phyloP scores from a whole-genome alignment of 2,113 vertebrate genomes.

The Ciconia maguari region DNA sequence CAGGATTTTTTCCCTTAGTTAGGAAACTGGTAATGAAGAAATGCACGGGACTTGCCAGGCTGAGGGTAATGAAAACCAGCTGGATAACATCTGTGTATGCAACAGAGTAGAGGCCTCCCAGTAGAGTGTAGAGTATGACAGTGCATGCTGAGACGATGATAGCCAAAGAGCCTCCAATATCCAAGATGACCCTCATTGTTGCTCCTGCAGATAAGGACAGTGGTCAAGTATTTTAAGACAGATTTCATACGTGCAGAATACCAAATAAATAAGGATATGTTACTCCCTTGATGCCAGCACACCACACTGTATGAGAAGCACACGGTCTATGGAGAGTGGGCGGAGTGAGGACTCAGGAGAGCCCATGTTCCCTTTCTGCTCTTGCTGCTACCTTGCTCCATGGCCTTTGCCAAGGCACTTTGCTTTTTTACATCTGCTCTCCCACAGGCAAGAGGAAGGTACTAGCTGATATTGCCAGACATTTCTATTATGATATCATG shows the following conservation, averaged over 20 bases:
- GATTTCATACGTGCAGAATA: background rate
- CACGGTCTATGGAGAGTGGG: fast-evolving
- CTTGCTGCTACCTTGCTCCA: background rate
- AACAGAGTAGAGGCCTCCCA: conserved; percentile 85
- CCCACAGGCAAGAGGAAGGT: background rate
- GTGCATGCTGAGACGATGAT: conserved; percentile 79
- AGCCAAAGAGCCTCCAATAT: conserved; percentile 74
- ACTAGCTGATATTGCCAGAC: background rate
- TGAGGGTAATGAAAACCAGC: conserved; percentile 79
- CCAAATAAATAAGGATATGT: background rate
- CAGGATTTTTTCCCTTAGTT: background rate
- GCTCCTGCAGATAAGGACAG: conserved; percentile 68
- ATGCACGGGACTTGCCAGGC: conserved; percentile 72
- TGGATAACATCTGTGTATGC: conserved; percentile 86
- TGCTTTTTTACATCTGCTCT: background rate
- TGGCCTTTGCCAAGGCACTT: background rate
- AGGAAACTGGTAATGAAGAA: background rate
- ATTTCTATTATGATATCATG: background rate
- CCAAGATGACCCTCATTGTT: conserved; percentile 82
- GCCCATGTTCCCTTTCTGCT: background rate
- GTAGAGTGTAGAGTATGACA: conserved; percentile 80
- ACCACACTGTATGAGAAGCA: background rate
- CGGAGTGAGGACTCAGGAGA: background rate
- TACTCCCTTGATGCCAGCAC: background rate
- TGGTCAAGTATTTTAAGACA: background rate